Base-by-base conservation (phyloP, 2,113 vertebrate species). In the Sitta europaea region DNA sequence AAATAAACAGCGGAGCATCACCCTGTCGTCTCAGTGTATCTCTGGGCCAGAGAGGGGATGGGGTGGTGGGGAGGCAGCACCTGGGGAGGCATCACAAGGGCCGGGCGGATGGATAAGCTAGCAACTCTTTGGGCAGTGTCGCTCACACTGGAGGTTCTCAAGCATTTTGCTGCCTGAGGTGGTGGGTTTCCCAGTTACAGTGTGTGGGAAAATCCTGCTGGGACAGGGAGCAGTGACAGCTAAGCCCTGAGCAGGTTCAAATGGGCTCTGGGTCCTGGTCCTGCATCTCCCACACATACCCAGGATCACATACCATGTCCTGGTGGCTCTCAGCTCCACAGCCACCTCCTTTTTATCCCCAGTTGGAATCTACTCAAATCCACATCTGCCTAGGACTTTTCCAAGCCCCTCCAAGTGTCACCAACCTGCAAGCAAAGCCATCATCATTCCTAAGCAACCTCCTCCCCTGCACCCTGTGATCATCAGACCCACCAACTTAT, bases 1-100 rank as follows among this genome's bases (percentile, higher is more conserved):
- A 95, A 98, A 98, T 98, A 98, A 98, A 98, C 88, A 95, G 91
- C 51, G 80, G 96, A 97, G 97, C 98, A 98, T 97, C 86, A 92
- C 54, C 25, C 38, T 35, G 38, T 66, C 17, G 18, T 91, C 73
- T 31, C 25, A 5, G 53, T 0, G 10, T 16, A 10, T 76, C 36
- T 79, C 45, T 88, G 61, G 33, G 66, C 23, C 28, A 25, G 50
- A 45, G 55, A 18, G 29, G 38, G 45, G 28, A 7, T 4, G 5
- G 35, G 21, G 8, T n/a, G 28, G 31, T 2, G 20, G 42, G 42
- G 42, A 65, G 5, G 38, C 1, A 15, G 12, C 33, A 12, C 7
- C 6, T 1, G 8, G 0, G 3, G 6, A 24, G 2, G 9, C 19
- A 51, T 35, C 11, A 4, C 55, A 54, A 1, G 45, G 18, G 9